Conservation (phyloP, 2,113 vertebrate species). For the Poeciliopsis turrubarensis region DNA sequence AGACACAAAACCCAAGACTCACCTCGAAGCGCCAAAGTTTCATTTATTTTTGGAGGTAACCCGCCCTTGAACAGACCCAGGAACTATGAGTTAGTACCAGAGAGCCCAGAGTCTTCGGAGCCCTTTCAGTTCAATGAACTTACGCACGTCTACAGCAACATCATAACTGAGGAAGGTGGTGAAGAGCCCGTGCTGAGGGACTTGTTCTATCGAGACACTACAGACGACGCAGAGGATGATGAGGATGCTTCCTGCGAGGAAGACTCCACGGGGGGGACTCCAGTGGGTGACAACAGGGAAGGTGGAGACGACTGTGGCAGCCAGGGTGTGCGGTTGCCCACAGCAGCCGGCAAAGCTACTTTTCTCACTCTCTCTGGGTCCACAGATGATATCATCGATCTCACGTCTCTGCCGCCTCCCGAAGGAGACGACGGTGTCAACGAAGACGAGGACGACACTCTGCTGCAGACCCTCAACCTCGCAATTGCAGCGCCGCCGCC, state of each 20-base stretch:
- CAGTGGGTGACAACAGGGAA: slow-evolving; percentile 39
- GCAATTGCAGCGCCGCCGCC: slow-evolving; percentile 95
- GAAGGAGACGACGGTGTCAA: slow-evolving; percentile 90
- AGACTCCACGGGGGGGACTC: slow-evolving; percentile 82
- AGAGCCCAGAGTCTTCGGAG: slow-evolving; percentile 88
- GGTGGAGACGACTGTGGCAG: slow-evolving; percentile 17
- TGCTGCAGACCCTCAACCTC: slow-evolving; percentile 92
- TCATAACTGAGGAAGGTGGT: slow-evolving; percentile 83
- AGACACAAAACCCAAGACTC: slow-evolving; percentile 91
- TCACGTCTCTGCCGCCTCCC: slow-evolving; percentile 91
- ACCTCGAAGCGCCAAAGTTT: slow-evolving; percentile 93
- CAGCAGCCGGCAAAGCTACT: slow-evolving; percentile 81
- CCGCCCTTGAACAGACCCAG: slow-evolving; percentile 85
- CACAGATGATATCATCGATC: slow-evolving; percentile 96
- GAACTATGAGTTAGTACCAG: slow-evolving; percentile 87
- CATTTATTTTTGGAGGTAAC: slow-evolving; percentile 95
- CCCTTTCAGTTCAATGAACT: slow-evolving; percentile 84
- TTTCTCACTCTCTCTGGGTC: slow-evolving; percentile 90
- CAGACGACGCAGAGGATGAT: slow-evolving; percentile 93
- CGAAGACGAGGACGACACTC: slow-evolving; percentile 89
- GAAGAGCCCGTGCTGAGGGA: slow-evolving; percentile 93
- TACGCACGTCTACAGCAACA: slow-evolving; percentile 89
- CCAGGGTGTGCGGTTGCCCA: slow-evolving; percentile 59
- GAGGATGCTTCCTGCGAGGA: slow-evolving; percentile 96
- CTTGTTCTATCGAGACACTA: slow-evolving; percentile 91